Percentiles rank a stretch among this genome's conserved stretches.
Conservation (phyloP, 2,113 vertebrate genomes). For the Junco hyemalis region DNA sequence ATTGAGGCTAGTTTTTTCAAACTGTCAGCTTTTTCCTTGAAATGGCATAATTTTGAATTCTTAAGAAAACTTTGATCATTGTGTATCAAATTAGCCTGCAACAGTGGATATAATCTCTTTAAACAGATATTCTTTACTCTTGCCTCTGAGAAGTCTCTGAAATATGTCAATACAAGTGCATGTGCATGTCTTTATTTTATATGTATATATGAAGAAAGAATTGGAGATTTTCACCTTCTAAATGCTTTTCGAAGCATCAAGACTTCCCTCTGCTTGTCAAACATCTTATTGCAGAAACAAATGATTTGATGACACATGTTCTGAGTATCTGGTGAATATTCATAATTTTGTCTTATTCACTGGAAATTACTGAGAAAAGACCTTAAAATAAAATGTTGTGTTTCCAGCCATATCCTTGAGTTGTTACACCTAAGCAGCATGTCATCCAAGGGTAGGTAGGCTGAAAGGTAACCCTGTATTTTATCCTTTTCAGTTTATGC, state of each 20-base stretch:
- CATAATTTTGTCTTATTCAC: background rate
- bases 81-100: background rate
- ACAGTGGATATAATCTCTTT: background rate
- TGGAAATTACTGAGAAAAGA: background rate
- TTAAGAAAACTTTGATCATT: slow-evolving; percentile 8
- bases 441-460: background rate
- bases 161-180: background rate
- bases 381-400: background rate
- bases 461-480: background rate
- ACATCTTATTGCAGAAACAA: slow-evolving; percentile 8
- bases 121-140: background rate
- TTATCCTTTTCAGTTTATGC: background rate
- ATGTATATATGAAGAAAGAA: background rate
- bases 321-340: background rate
- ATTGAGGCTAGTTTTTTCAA: background rate
- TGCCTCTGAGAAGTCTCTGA: background rate
- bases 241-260: background rate
- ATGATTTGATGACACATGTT: slow-evolving; percentile 23
- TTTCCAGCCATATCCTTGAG: background rate
- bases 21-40: background rate
- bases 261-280: background rate
- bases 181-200: background rate
- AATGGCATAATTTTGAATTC: background rate
- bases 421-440: background rate
- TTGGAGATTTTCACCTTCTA: background rate